A percentile compares a stretch with the other conserved stretches of the same genome.
Conservation (phyloP, 2,888 invertebrate species). For the Agrilus cyanescens region DNA sequence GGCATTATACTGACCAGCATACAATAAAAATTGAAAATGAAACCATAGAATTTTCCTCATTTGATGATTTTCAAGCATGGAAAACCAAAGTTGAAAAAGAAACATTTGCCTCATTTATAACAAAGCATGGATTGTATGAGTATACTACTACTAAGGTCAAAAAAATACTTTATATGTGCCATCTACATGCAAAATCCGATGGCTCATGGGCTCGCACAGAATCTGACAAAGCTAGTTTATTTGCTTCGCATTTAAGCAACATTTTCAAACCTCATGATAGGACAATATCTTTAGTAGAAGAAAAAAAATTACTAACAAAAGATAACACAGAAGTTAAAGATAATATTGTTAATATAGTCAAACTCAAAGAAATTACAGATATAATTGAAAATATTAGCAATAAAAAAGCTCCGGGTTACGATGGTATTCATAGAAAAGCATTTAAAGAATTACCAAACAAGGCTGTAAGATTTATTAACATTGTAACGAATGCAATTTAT, state of each 20-base stretch:
- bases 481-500: background rate
- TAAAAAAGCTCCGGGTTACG: constrained; percentile 1
- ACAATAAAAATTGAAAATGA: no score
- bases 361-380: background rate
- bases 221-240: background rate
- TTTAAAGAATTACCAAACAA: background rate
- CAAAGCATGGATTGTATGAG: no score
- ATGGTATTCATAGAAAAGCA: background rate
- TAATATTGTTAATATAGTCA: background rate
- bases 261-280: background rate
- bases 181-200: background rate
- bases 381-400: background rate
- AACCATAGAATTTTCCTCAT: no score
- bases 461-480: constrained; percentile 1
- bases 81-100: no score
- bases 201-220: background rate
- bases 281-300: background rate
- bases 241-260: background rate
- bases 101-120: no score
- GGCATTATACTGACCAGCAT: no score
- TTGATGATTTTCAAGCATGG: no score
- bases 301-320: no score
- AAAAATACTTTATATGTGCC: no score
- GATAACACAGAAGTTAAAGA: no score
- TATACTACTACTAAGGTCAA: no score